Evolutionary conservation across 1,140 invertebrate genomes (phyloP).

Genomic region (Radopholus similis): DNA sequence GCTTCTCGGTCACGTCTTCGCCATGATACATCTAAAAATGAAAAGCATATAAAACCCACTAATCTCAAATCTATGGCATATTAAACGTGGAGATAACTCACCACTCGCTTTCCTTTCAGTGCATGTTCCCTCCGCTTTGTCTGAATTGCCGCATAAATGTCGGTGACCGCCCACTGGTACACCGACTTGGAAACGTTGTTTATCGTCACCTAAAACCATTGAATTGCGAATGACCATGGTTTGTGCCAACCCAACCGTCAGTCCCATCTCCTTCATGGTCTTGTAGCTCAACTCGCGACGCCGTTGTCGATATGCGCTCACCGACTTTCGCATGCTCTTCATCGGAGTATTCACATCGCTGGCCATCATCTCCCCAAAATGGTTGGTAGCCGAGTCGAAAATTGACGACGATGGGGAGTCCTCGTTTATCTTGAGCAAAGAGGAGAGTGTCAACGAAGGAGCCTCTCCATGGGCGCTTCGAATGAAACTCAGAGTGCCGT

Average conservation of each 20-base stretch:
- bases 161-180: conserved; percentile 5
- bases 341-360: neutral
- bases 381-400: no score
- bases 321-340: conserved; percentile 1
- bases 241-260: neutral
- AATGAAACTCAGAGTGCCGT: no score
- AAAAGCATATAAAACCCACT: neutral
- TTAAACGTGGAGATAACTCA: neutral
- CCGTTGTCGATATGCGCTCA: conserved; percentile 9
- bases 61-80: no score
- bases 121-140: conserved; percentile 18
- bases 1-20: conserved; percentile 6
- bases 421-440: no score
- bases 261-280: conserved; percentile 14
- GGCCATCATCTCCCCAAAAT: no score
- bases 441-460: no score
- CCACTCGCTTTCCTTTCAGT: conserved; percentile 3
- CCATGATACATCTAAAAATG: conserved; percentile 9
- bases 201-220: conserved; percentile 14
- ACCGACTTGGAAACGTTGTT: conserved; percentile 12
- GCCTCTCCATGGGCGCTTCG: no score
- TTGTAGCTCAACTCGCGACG: conserved; percentile 2
- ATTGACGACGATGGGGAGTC: no score
- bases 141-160: conserved; percentile 8
- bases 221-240: neutral